Conservation (phyloP, 2,113 vertebrate species). For the Cinclus mexicanus region DNA sequence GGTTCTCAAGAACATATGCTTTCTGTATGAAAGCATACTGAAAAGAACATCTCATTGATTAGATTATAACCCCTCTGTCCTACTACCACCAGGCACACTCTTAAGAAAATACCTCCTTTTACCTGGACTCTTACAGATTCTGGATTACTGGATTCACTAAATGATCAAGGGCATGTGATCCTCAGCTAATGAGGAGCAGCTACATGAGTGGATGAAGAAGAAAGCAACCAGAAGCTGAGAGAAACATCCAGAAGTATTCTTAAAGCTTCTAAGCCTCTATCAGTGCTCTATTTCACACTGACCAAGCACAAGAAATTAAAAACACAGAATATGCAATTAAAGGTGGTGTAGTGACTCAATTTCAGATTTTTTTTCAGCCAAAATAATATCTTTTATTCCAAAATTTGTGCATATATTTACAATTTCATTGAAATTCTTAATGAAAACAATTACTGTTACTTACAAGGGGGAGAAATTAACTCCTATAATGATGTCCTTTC, state of each 20-base stretch:
- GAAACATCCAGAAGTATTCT: neutral
- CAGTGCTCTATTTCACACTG: neutral
- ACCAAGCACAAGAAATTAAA: neutral
- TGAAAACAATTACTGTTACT: neutral
- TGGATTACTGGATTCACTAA: neutral
- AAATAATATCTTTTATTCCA: neutral
- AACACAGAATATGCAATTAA: neutral
- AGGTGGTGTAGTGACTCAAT: neutral
- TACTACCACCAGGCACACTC: neutral
- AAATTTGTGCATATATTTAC: neutral
- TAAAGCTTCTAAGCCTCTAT: fast-evolving
- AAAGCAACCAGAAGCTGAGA: neutral
- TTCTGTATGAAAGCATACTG: neutral
- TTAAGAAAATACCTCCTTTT: neutral
- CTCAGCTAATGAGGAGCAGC: neutral
- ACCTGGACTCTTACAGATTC: neutral
- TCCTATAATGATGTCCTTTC: neutral
- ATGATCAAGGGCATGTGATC: neutral
- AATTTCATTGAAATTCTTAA: neutral
- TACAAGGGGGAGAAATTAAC: neutral
- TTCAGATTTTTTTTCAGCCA: neutral
- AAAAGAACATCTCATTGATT: neutral
- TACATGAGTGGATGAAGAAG: neutral
- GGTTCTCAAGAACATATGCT: neutral
- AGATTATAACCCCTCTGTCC: neutral